Evolutionary conservation across 2,888 invertebrate species (phyloP).

Genomic region (Netelia melanura): DNA sequence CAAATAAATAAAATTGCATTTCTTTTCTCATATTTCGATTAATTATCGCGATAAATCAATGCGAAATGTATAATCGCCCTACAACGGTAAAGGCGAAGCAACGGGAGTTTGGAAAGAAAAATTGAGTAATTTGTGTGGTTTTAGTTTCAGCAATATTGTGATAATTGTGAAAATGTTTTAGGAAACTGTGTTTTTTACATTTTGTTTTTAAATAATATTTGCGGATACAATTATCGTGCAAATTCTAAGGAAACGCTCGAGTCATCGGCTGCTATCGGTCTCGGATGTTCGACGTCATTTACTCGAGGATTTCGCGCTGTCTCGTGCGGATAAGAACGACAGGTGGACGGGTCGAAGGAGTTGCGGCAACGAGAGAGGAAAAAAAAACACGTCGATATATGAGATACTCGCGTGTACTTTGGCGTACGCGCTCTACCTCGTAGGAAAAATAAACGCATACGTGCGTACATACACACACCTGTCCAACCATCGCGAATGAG

Average conservation of each 20-base stretch:
- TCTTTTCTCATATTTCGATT: conserved; percentile 11
- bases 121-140: too few species aligned
- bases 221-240: background rate
- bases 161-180: too few species aligned
- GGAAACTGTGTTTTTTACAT: background rate
- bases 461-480: conserved; percentile 25
- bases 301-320: conserved; percentile 42
- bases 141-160: background rate
- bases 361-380: conserved; percentile 18
- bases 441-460: conserved; percentile 23
- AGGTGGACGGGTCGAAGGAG: conserved; percentile 49
- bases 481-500: conserved; percentile 33
- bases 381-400: conserved; percentile 21
- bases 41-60: conserved; percentile 50
- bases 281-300: conserved; percentile 48
- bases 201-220: background rate
- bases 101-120: background rate
- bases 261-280: conserved; percentile 44
- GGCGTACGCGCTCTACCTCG: conserved; percentile 9
- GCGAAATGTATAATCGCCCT: background rate
- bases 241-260: conserved; percentile 33
- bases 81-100: background rate
- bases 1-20: conserved; percentile 16
- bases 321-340: conserved; percentile 44
- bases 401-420: conserved; percentile 26